A percentile compares a stretch with the other conserved stretches of the same genome.
Conservation (phyloP, 2,888 invertebrate genomes). For the Platynereis dumerilii region DNA sequence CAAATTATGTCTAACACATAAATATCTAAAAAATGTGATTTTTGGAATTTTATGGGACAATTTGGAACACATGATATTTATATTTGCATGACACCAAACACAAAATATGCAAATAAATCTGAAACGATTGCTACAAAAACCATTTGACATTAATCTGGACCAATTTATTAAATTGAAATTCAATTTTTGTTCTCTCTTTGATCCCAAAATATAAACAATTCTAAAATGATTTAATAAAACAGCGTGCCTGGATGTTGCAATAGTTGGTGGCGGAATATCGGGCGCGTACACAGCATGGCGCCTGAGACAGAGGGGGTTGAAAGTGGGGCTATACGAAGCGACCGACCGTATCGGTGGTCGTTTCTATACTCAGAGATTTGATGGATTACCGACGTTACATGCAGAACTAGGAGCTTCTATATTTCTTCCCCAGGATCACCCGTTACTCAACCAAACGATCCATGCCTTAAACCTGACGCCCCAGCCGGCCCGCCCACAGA, state of each 20-base stretch:
- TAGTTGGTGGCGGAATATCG: conserved; percentile 34
- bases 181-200: too few species aligned
- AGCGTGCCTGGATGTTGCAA: conserved; percentile 34
- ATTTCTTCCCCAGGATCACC: conserved; percentile 32
- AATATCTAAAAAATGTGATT: too few species aligned
- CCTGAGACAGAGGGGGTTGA: conserved; percentile 15
- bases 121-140: too few species aligned
- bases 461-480: conserved; percentile 30
- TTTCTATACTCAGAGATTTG: conserved; percentile 26
- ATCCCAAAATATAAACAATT: too few species aligned
- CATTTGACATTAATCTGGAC: too few species aligned
- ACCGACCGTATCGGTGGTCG: conserved; percentile 29
- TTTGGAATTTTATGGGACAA: too few species aligned
- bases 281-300: conserved; percentile 36
- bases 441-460: conserved; percentile 27
- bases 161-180: too few species aligned
- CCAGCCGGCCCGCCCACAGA: conserved; percentile 25
- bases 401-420: conserved; percentile 33
- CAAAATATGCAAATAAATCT: too few species aligned
- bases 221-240: too few species aligned
- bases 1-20: too few species aligned
- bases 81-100: too few species aligned
- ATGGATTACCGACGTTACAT: conserved; percentile 9
- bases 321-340: conserved; percentile 29
- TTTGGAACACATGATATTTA: too few species aligned